Evolutionary conservation across 2,113 vertebrate species (phyloP).

Genomic region (Oncorhynchus keta): DNA sequence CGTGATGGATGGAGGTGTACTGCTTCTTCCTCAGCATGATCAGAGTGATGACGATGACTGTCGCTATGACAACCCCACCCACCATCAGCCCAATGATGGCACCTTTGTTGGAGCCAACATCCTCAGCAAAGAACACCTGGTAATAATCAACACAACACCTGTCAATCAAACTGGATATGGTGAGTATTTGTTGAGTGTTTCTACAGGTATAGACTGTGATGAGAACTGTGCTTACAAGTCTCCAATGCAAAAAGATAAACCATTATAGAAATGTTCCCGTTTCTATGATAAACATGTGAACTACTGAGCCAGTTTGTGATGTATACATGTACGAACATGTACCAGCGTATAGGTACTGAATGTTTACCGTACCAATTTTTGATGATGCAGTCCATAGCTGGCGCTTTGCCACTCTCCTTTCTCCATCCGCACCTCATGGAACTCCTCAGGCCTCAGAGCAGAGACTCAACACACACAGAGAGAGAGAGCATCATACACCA

Average conservation of each 20-base stretch:
- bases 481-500: no score
- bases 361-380: slow-evolving; percentile 81
- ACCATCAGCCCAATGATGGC: slow-evolving; percentile 99
- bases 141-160: neutral
- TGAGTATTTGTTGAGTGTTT: no score
- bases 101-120: slow-evolving; percentile 96
- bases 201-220: neutral
- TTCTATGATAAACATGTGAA: neutral
- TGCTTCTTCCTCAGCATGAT: slow-evolving; percentile 99
- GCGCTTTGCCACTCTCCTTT: slow-evolving; percentile 79
- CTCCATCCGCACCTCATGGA: slow-evolving; percentile 89
- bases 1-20: slow-evolving; percentile 97
- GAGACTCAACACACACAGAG: slow-evolving; percentile 67
- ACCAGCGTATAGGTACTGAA: neutral
- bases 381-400: slow-evolving; percentile 93
- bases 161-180: neutral
- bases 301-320: slow-evolving; percentile 85
- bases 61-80: slow-evolving; percentile 97
- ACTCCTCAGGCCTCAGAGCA: slow-evolving; percentile 88
- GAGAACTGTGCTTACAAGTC: neutral
- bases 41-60: slow-evolving; percentile 96
- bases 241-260: neutral
- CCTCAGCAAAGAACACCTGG: slow-evolving; percentile 94
- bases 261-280: neutral
- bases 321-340: no score